Conservation (phyloP, 2,113 vertebrate species). For the Leucopsar rothschildi region DNA sequence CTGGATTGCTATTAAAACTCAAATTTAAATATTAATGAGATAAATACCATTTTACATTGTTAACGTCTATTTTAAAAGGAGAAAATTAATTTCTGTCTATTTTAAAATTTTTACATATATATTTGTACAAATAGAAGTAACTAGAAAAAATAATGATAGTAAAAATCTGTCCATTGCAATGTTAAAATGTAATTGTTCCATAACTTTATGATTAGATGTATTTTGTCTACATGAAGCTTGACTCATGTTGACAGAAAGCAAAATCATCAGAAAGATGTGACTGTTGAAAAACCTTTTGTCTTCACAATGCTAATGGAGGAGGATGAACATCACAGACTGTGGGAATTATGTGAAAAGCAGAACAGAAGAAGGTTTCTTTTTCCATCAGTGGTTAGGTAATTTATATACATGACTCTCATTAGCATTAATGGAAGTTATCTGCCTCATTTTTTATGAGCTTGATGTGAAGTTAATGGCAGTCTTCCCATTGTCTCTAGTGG, state of each 20-base stretch:
- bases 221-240: background rate
- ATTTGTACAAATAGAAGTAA: background rate
- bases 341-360: background rate
- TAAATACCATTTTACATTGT: background rate
- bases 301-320: background rate
- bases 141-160: background rate
- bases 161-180: background rate
- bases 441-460: conserved; percentile 56
- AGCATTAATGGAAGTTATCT: conserved; percentile 58
- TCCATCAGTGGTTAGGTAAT: background rate
- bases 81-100: background rate
- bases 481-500: conserved; percentile 54
- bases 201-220: background rate
- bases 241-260: background rate
- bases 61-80: background rate
- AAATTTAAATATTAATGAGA: conserved; percentile 28
- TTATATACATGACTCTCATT: conserved; percentile 56
- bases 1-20: conserved; percentile 4
- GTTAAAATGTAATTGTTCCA: background rate
- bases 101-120: background rate
- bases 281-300: background rate
- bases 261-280: background rate
- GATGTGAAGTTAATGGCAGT: conserved; percentile 56
- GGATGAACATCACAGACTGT: background rate
- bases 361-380: conserved; percentile 9